Conservation (phyloP, 2,888 invertebrate species). For the Stenoptilia bipunctidactyla region DNA sequence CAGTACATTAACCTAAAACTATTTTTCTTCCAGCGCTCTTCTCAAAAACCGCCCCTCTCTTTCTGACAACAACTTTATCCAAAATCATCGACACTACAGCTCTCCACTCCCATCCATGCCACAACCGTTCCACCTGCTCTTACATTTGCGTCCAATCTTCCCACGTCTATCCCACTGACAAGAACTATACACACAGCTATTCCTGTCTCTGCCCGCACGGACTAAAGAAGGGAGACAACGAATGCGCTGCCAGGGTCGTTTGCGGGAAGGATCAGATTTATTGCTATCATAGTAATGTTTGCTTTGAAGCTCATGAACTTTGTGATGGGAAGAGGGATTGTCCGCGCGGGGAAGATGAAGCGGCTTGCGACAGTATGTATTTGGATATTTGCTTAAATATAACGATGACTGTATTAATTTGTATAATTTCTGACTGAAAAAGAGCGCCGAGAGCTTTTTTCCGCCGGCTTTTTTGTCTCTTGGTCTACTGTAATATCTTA, state of each 20-base stretch:
- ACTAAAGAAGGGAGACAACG: slow-evolving; percentile 59
- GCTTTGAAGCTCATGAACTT: slow-evolving; percentile 33
- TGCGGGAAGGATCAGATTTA: slow-evolving; percentile 63
- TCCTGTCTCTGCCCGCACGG: slow-evolving; percentile 78
- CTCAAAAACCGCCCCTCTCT: slow-evolving; percentile 49
- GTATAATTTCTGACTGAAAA: no score
- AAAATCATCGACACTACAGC: slow-evolving; percentile 21
- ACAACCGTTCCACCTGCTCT: slow-evolving; percentile 74
- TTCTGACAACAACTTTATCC: slow-evolving; percentile 31
- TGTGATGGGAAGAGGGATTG: slow-evolving; percentile 71
- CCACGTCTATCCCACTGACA: slow-evolving; percentile 14
- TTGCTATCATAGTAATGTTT: slow-evolving; percentile 53
- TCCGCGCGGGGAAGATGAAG: slow-evolving; percentile 67
- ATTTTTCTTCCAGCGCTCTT: slow-evolving; percentile 59
- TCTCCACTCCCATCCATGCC: slow-evolving; percentile 68
- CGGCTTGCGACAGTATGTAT: slow-evolving; percentile 44
- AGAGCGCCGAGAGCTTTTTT: no score
- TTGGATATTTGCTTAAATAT: neutral
- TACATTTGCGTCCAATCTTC: slow-evolving; percentile 76
- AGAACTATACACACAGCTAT: slow-evolving; percentile 20
- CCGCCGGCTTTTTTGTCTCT: no score
- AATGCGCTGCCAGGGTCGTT: slow-evolving; percentile 64
- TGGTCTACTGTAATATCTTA: no score
- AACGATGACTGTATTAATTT: no score
- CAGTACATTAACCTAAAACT: neutral